Conservation (phyloP, 2,797 vertebrate species). For the Emys orbicularis region DNA sequence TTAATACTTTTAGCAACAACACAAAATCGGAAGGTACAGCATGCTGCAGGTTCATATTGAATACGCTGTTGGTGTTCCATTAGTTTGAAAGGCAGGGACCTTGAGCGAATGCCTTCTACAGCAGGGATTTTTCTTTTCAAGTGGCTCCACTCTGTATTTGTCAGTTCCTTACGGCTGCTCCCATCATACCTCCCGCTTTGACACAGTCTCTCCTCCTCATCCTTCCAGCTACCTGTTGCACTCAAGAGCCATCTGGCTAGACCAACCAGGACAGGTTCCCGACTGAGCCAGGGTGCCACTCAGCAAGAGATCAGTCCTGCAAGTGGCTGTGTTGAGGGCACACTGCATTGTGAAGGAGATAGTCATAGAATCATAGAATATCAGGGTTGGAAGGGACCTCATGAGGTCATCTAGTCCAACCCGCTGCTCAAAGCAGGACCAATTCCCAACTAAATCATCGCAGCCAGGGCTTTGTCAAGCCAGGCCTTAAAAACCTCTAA, state of each 20-base stretch:
- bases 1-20: background rate
- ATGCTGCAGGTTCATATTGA: too few species aligned
- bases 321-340: background rate
- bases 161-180: background rate
- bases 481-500: too few species aligned
- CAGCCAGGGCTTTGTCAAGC: too few species aligned
- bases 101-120: background rate
- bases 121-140: background rate
- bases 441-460: too few species aligned
- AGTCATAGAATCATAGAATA: background rate
- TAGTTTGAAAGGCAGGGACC: background rate
- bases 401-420: too few species aligned
- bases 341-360: background rate
- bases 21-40: background rate
- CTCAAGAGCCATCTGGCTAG: background rate
- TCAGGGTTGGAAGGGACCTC: too few species aligned
- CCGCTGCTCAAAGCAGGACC: too few species aligned
- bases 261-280: background rate
- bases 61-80: background rate
- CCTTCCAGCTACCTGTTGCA: background rate
- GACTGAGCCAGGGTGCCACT: background rate
- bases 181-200: accelerated
- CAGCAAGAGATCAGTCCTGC: background rate
- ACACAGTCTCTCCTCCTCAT: background rate
- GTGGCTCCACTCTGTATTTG: background rate